These are phyloP conservation scores for Slavum lentiscoides DNA, from an alignment of 2,888 invertebrate genomes.

Conservation along the genomic window DNA sequence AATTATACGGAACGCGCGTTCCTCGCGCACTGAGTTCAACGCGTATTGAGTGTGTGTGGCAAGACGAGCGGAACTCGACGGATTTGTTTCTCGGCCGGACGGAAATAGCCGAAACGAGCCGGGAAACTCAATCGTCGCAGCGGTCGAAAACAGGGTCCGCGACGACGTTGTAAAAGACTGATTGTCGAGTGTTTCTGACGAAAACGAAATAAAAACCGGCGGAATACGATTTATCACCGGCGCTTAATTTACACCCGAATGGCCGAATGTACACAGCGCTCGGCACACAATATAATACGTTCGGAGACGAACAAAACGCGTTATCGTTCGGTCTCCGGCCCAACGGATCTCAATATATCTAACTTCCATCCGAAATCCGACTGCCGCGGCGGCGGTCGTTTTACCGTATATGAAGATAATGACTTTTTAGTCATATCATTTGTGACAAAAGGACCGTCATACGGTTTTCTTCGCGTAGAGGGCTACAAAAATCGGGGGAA, in stretches of 20 bases:
- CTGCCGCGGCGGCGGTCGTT: too few relatives aligned
- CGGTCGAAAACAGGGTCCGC: too few relatives aligned
- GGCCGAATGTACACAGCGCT: neutral
- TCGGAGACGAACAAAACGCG: neutral
- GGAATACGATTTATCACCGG: slow-evolving; percentile 30
- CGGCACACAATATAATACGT: neutral
- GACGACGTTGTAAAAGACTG: slow-evolving; percentile 7
- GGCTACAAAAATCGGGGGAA: too few relatives aligned
- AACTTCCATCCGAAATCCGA: too few relatives aligned
- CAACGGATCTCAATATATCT: too few relatives aligned
- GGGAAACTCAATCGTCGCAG: slow-evolving; percentile 27
- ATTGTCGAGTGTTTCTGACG: slow-evolving; percentile 1
- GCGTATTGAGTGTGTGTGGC: neutral
- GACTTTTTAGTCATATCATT: too few relatives aligned
- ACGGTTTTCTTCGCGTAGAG: too few relatives aligned
- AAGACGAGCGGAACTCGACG: too few relatives aligned
- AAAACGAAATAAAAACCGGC: neutral
- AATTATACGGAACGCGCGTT: too few relatives aligned
- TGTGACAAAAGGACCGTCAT: too few relatives aligned
- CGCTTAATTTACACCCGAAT: neutral
- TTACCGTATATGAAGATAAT: too few relatives aligned
- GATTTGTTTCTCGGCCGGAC: neutral
- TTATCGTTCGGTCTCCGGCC: neutral
- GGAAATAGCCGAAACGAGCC: slow-evolving; percentile 16
- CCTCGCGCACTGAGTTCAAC: too few relatives aligned